phyloP scores from a whole-genome alignment of 2,113 vertebrate species.

The Sylvia atricapilla region DNA sequence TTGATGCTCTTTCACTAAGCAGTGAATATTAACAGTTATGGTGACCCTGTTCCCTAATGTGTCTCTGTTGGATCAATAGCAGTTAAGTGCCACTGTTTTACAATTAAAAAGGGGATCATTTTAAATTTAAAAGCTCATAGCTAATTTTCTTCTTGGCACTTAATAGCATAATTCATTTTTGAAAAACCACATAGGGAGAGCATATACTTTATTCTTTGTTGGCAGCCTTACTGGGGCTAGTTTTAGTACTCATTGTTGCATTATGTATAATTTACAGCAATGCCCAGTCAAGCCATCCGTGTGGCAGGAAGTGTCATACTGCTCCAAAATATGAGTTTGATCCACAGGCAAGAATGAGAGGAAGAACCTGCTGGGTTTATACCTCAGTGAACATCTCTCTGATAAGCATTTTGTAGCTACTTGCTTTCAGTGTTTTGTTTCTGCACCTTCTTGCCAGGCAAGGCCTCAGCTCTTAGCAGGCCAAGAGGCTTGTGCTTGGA shows the following conservation, averaged over 20 bases:
- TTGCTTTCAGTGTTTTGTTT: neutral
- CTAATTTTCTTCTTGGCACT: slow-evolving; percentile 83
- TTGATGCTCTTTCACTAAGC: slow-evolving; percentile 98
- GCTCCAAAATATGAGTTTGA: slow-evolving; percentile 4
- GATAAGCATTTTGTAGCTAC: fast-evolving
- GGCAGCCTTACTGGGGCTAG: slow-evolving; percentile 21
- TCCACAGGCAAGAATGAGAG: neutral
- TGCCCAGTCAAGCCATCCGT: slow-evolving; percentile 7
- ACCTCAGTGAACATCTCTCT: neutral
- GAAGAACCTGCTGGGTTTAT: neutral
- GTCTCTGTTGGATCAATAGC: slow-evolving; percentile 97
- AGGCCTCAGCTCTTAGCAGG: neutral
- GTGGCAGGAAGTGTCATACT: neutral
- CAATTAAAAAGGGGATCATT: slow-evolving; percentile 93
- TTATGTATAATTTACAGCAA: slow-evolving; percentile 35
- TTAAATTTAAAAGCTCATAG: slow-evolving; percentile 83
- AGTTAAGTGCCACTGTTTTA: slow-evolving; percentile 98
- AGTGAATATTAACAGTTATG: slow-evolving; percentile 98
- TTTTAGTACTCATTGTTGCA: slow-evolving; percentile 42
- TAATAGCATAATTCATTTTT: slow-evolving; percentile 82
- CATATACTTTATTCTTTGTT: slow-evolving; percentile 54
- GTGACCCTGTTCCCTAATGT: slow-evolving; percentile 97
- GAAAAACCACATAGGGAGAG: slow-evolving; percentile 76
- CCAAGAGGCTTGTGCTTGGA: neutral
- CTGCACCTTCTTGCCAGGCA: neutral